Evolutionary conservation across 2,888 invertebrate species (phyloP), one percentile per base, ranked within the genome.

Genomic region (Apomyelois bistriatella): DNA sequence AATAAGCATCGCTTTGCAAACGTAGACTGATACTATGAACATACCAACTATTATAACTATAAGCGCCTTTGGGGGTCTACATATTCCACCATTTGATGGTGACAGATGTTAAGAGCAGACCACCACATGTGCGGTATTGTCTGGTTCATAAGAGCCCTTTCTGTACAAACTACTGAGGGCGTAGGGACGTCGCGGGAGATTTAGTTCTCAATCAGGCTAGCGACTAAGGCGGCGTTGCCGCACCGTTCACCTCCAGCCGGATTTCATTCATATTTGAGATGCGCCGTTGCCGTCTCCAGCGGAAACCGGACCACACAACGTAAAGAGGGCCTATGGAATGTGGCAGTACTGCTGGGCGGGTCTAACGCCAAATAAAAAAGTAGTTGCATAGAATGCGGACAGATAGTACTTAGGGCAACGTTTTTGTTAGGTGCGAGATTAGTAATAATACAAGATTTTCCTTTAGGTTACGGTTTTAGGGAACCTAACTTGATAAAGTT

Each of bases 201-300:
- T 80, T 80, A 74, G 79, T 88, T 86, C 89, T 89, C 85, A 90
- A 89, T 90, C 88, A 83, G 79, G 78, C 81, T 68, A 72, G 77
- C 83, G 88, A 85, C 88, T 87, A 83, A 79, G 60, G 90, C 89
- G 81, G 79, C 83, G 89, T 90, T 90, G 90, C 90, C 90, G 62
- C 71, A 55, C 84, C 81, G 88, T 66, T 72, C 84, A 74, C 78
- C 70, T 82, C 71, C 85, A 83, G 85, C 87, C 83, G 86, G 89
- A 85, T 88, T 89, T 90, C 90, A 90, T 90, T 90, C 90, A 90
- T 90, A 90, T 90, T 86, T 89, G 82, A 88, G 78, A 80, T 76
- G 86, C 88, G 86, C 76, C 86, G 89, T 90, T 89, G 89, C 90
- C 88, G 86, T 81, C 81, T 78, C 78, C 87, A 82, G 83, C 90